phyloP scores from a whole-genome alignment of 2,797 vertebrate genomes.

The Zenarchopterus dispar region DNA sequence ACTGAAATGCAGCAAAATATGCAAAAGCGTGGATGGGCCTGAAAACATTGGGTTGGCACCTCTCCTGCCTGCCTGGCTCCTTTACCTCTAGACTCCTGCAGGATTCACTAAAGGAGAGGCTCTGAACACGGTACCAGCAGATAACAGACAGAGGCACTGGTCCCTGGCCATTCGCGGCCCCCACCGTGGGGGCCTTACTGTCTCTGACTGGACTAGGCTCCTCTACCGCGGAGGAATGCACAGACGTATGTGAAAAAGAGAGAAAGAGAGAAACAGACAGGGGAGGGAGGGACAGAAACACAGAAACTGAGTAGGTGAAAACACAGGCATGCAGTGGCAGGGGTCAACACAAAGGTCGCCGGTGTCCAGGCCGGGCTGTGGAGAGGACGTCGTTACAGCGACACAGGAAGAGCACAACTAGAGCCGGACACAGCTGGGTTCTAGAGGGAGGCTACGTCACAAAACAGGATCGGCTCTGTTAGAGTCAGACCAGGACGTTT shows the following conservation, averaged over 20 bases:
- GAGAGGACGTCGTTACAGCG: constrained; percentile 71
- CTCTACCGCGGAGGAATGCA: constrained; percentile 82
- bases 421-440: constrained; percentile 46
- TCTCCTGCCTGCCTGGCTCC: constrained; percentile 68
- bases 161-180: constrained; percentile 86
- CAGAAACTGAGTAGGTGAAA: constrained; percentile 79
- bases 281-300: constrained; percentile 76
- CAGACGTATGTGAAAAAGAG: constrained; percentile 68
- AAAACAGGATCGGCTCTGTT: constrained; percentile 55
- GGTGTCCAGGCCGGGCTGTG: constrained; percentile 75
- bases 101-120: constrained; percentile 89
- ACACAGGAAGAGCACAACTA: constrained; percentile 70
- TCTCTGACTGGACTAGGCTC: constrained; percentile 87
- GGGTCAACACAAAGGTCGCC: constrained; percentile 61
- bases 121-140: constrained; percentile 90
- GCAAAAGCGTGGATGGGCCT: too few species aligned
- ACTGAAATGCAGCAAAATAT: too few species aligned
- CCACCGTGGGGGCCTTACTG: constrained; percentile 82
- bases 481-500: constrained; percentile 49
- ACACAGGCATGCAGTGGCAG: constrained; percentile 77
- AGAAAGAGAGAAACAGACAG: constrained; percentile 66
- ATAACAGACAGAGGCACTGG: constrained; percentile 86
- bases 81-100: constrained; percentile 90
- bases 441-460: constrained; percentile 38
- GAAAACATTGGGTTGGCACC: too few species aligned